Base-by-base conservation (phyloP, 1,140 invertebrate species). In the Paramacrobiotus metropolitanus region DNA sequence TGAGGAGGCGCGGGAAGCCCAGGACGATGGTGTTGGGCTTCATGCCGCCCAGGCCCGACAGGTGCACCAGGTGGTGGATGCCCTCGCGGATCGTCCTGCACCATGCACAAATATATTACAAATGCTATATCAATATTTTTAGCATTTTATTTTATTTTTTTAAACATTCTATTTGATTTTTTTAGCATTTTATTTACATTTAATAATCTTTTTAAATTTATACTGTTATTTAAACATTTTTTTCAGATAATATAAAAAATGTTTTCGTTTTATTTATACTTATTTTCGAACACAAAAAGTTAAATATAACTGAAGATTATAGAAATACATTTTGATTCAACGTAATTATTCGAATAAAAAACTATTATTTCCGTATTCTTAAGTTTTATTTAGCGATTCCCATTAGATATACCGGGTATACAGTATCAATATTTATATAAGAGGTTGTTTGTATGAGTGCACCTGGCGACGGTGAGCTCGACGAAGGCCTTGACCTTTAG, bases 1-100 rank as follows among this genome's bases (percentile, higher is more conserved):
- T n/a, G n/a, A n/a, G 66, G 66, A 20, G 63, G 60, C 48, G 65
- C 63, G 89, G 83, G 74, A 96, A 97, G 2, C 91, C 80, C 30
- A 81, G 67, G 34, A 79, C 73, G 61, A 98, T 86, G 0, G 93
- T 97, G 70, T 98, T 97, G 0, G 92, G 92, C 72, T 97, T 95
- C 92, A 98, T 97, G 3, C 93, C 94, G 1, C 94, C 94, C 66
- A 98, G 80, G 9, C 94, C 94, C 20, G 88, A 85, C 45, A 97
- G 74, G 30, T 92, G 77, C 28, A 92, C 82, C 48, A 98, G 76
- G 72, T 99, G 93, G 63, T 88, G 85, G 2, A 95, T 78, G 24
- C 94, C 94, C 66, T 88, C 83, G 15, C 89, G 77, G 0, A 97
- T 81, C 9, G 80, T 81, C 59, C 79, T 40, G n/a, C 34, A 40